Conservation (phyloP, 2,113 vertebrate genomes). For the Nettapus auritus region DNA sequence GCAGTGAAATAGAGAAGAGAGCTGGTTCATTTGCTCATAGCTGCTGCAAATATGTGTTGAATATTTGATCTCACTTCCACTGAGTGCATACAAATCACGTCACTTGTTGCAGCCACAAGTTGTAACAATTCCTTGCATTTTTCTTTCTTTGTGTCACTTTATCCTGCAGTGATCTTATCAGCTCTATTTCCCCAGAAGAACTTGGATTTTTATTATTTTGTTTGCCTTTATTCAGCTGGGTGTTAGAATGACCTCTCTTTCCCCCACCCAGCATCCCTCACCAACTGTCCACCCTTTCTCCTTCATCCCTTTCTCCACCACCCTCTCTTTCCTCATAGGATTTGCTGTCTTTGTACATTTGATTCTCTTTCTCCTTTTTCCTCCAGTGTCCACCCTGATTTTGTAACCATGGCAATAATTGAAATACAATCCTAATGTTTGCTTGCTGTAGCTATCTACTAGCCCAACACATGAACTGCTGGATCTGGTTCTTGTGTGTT, state of each 20-base stretch:
- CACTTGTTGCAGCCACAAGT: conserved; percentile 12
- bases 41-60: neutral
- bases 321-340: conserved; percentile 48
- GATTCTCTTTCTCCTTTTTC: conserved; percentile 56
- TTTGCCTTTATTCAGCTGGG: conserved; percentile 25
- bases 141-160: conserved; percentile 44
- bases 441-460: conserved; percentile 47
- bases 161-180: neutral
- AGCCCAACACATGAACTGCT: conserved; percentile 44
- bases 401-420: conserved; percentile 75
- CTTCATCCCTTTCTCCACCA: neutral
- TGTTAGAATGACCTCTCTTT: conserved; percentile 35
- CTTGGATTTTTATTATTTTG: neutral
- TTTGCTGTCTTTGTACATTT: conserved; percentile 53
- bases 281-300: neutral
- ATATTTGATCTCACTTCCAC: conserved; percentile 17
- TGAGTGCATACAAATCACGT: neutral
- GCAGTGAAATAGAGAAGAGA: neutral
- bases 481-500: conserved; percentile 65
- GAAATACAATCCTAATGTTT: conserved; percentile 72
- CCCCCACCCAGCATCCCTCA: conserved; percentile 3
- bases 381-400: conserved; percentile 71
- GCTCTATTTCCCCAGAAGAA: conserved; percentile 28
- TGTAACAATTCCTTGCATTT: conserved; percentile 38
- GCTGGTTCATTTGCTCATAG: neutral